Percentiles rank a stretch among this genome's conserved stretches.
Evolutionary conservation across 2,888 invertebrate genomes (phyloP).

Genomic region (Andrena haemorrhoa): DNA sequence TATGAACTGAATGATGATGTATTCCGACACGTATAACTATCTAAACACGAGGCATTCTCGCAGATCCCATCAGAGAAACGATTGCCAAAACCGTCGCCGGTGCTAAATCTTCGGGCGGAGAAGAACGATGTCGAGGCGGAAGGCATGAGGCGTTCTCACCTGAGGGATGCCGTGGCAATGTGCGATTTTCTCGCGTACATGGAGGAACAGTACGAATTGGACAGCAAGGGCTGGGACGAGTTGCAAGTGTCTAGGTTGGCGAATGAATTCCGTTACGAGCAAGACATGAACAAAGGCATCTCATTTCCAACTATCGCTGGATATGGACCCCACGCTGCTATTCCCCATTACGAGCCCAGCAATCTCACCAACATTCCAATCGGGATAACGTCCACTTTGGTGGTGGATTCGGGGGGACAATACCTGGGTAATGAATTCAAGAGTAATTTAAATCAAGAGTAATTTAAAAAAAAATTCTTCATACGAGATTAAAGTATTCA

Average conservation of each 20-base stretch:
- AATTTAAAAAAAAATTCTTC: too few species aligned
- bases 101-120: conserved; percentile 93
- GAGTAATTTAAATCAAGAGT: too few species aligned
- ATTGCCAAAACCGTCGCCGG: conserved; percentile 90
- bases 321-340: conserved; percentile 94
- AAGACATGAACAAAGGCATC: conserved; percentile 90
- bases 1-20: background rate
- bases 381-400: conserved; percentile 91
- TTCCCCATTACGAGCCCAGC: conserved; percentile 93
- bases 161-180: conserved; percentile 95
- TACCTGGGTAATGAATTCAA: conserved; percentile 88
- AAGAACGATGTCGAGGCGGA: conserved; percentile 93
- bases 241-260: conserved; percentile 89
- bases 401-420: conserved; percentile 98
- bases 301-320: conserved; percentile 95
- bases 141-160: conserved; percentile 94
- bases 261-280: conserved; percentile 90
- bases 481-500: too few species aligned
- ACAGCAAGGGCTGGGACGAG: conserved; percentile 88
- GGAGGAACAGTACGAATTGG: conserved; percentile 86
- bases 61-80: conserved; percentile 86
- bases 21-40: background rate
- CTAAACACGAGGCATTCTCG: background rate
- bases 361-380: conserved; percentile 89
- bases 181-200: conserved; percentile 93